phyloP scores from a whole-genome alignment of 2,797 vertebrate genomes.

The Myotis pilosus region DNA sequence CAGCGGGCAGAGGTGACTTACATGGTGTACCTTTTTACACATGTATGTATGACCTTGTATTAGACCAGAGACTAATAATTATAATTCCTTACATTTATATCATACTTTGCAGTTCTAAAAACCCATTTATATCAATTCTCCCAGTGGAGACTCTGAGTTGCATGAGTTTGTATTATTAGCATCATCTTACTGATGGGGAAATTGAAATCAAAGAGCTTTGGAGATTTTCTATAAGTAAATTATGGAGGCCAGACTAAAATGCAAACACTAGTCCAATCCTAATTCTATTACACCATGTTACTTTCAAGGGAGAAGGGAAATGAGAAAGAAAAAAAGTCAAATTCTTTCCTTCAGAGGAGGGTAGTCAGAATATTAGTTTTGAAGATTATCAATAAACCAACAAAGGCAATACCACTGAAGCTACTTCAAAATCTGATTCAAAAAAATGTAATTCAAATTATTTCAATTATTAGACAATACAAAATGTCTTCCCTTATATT shows the following conservation, averaged over 20 bases:
- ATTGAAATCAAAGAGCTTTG: background rate
- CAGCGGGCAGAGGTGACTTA: background rate
- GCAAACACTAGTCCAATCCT: background rate
- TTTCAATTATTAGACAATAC: slow-evolving; percentile 15
- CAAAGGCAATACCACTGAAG: background rate
- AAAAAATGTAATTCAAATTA: background rate
- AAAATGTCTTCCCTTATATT: background rate
- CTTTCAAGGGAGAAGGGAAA: background rate
- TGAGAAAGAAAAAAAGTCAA: background rate
- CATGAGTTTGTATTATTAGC: background rate
- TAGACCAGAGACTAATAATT: background rate
- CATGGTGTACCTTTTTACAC: background rate
- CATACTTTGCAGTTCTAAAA: background rate
- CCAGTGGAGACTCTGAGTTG: background rate
- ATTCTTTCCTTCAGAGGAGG: background rate
- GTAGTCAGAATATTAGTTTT: background rate
- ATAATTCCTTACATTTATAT: background rate
- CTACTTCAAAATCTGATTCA: background rate
- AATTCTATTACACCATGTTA: background rate
- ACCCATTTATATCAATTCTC: background rate
- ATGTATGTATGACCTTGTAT: too few relatives aligned
- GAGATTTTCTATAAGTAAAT: background rate
- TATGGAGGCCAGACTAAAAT: background rate
- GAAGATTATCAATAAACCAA: background rate
- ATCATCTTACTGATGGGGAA: background rate